Evolutionary conservation across 2,797 vertebrate species (phyloP).

Genomic region (Sebastes steindachneri): DNA sequence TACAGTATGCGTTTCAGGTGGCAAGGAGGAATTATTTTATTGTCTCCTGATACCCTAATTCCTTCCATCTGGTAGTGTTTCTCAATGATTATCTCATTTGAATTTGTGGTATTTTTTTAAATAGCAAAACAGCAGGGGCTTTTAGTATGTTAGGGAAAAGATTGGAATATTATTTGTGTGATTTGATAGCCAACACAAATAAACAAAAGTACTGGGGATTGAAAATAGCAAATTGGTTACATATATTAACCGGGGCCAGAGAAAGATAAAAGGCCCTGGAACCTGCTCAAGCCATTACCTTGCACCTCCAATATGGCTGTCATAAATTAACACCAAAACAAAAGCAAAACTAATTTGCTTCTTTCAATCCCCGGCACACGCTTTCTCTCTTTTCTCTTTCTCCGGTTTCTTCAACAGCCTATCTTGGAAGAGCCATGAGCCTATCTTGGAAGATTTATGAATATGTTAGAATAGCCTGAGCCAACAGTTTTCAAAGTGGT

Average conservation of each 20-base stretch:
- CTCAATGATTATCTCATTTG: constrained; percentile 5
- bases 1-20: background rate
- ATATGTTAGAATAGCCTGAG: constrained; percentile 88
- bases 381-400: constrained; percentile 50
- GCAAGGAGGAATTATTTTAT: background rate
- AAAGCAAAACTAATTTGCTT: constrained; percentile 76
- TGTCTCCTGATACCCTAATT: background rate
- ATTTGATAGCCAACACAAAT: constrained; percentile 32
- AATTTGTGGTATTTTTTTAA: constrained; percentile 2
- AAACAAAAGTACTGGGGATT: constrained; percentile 14
- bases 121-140: background rate
- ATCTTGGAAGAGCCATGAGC: constrained; percentile 80
- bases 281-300: constrained; percentile 54
- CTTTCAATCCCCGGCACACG: constrained; percentile 48
- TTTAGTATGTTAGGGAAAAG: background rate
- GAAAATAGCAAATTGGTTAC: constrained; percentile 54
- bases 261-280: constrained; percentile 44
- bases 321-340: constrained; percentile 80
- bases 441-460: constrained; percentile 87
- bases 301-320: constrained; percentile 62
- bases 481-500: constrained; percentile 88
- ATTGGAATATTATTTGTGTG: constrained; percentile 12
- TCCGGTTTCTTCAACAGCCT: constrained; percentile 71
- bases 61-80: background rate
- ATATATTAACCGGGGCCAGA: constrained; percentile 29